Evolutionary conservation across 2,113 vertebrate genomes (phyloP).

Genomic region (Aegotheles bennettii): DNA sequence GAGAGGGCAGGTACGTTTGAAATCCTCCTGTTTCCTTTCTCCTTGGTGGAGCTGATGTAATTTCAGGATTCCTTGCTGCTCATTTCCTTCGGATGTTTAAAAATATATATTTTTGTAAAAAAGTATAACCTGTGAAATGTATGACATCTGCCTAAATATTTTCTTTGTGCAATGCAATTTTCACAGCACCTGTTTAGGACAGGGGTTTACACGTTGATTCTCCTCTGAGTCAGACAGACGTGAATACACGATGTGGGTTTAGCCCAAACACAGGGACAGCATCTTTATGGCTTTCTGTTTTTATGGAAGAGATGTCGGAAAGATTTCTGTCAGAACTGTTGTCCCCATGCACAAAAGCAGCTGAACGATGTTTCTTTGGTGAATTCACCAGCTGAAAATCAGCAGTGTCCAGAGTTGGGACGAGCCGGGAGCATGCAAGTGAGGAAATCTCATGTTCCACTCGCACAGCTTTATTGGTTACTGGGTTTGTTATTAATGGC

Average conservation of each 20-base stretch:
- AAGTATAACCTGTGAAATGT: neutral
- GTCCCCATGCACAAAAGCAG: neutral
- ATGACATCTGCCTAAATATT: neutral
- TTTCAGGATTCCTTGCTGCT: neutral
- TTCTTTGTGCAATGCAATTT: neutral
- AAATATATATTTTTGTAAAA: no score
- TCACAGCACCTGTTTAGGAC: neutral
- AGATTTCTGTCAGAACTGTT: fast-evolving
- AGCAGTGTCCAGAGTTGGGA: neutral
- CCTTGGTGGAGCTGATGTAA: neutral
- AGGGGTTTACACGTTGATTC: neutral
- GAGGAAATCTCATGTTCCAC: neutral
- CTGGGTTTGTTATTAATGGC: neutral
- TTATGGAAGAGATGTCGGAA: neutral
- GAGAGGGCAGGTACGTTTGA: neutral
- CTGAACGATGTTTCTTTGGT: neutral
- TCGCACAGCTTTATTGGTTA: neutral
- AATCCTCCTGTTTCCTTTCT: neutral
- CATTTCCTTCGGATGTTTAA: neutral
- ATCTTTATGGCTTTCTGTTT: neutral
- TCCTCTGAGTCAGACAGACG: neutral
- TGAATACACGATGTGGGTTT: neutral
- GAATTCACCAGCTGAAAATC: neutral
- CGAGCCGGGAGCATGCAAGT: neutral
- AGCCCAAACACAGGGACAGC: neutral